Evolutionary conservation across 1,140 invertebrate genomes (phyloP).

Genomic region (Drosophila simulans): DNA sequence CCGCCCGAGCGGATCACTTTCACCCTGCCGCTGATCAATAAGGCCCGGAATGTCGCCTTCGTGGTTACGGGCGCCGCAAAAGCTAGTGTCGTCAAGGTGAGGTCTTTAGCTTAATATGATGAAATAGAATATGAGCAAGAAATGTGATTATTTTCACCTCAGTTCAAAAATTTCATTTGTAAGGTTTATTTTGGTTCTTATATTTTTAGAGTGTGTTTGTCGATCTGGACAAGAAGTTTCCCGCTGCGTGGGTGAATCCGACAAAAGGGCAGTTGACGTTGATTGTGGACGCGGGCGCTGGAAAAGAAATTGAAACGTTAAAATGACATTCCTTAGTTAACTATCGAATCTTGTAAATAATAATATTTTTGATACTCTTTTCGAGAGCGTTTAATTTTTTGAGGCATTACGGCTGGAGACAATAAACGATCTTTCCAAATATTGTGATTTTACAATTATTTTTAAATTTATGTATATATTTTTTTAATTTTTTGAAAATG

Average conservation of each 20-base stretch:
- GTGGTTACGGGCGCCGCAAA: conserved; percentile 93
- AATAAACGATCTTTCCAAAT: not conserved
- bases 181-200: not conserved
- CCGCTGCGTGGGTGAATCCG: conserved; percentile 61
- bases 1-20: conserved; percentile 96
- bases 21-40: conserved; percentile 96
- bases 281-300: conserved; percentile 49
- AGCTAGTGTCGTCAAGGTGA: conserved; percentile 92
- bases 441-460: not conserved
- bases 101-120: not conserved
- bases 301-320: conserved; percentile 3
- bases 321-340: conserved; percentile 6
- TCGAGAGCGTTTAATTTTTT: not conserved
- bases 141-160: not conserved
- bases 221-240: conserved; percentile 48
- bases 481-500: not conserved
- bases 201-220: conserved; percentile 53
- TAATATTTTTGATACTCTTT: not conserved
- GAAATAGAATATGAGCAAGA: not conserved
- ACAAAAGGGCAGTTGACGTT: conserved; percentile 55
- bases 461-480: not conserved
- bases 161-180: not conserved
- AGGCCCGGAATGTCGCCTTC: conserved; percentile 93
- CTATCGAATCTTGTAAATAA: conserved; percentile 24
- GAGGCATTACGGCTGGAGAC: not conserved